These are phyloP conservation scores for Ricordea florida DNA, from an alignment of 92 coral and sea anemone genomes.

Conservation along the genomic window DNA sequence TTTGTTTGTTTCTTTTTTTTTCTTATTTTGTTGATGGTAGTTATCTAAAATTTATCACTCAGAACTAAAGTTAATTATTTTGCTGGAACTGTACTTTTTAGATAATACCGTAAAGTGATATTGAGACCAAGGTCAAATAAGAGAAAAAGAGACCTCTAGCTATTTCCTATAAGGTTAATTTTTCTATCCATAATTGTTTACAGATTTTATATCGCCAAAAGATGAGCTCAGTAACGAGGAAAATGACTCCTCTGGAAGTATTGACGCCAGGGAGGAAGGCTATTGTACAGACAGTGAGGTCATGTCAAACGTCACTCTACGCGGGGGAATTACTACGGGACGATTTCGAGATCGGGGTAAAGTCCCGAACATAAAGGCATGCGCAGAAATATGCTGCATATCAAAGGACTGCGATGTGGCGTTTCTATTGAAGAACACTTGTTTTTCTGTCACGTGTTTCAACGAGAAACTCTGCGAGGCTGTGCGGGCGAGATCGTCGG, in stretches of 20 bases:
- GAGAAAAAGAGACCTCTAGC: too few relatives aligned
- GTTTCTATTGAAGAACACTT: slow-evolving; percentile 76
- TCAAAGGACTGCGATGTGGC: slow-evolving; percentile 91
- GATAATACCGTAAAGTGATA: too few relatives aligned
- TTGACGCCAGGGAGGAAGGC: slow-evolving; percentile 32
- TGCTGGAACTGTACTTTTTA: too few relatives aligned
- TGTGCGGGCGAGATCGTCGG: slow-evolving; percentile 80
- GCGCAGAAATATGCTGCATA: slow-evolving; percentile 93
- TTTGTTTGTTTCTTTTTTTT: too few relatives aligned
- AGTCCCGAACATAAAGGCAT: slow-evolving; percentile 73
- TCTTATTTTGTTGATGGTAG: too few relatives aligned
- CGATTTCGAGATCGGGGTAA: slow-evolving; percentile 90
- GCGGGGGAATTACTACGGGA: slow-evolving; percentile 93
- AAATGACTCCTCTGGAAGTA: not conserved
- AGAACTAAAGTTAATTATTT: too few relatives aligned
- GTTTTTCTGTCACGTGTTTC: slow-evolving; percentile 88
- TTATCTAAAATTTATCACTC: too few relatives aligned
- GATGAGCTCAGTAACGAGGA: not conserved
- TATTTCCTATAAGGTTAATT: too few relatives aligned
- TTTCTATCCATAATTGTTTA: not conserved
- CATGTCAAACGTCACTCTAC: slow-evolving; percentile 86
- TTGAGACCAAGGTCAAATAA: too few relatives aligned
- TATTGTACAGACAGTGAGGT: slow-evolving; percentile 93
- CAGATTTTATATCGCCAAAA: not conserved
- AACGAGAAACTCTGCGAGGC: slow-evolving; percentile 84